These are phyloP conservation scores for Spilarctia lutea DNA, from an alignment of 2,888 invertebrate species.

Conservation along the genomic window DNA sequence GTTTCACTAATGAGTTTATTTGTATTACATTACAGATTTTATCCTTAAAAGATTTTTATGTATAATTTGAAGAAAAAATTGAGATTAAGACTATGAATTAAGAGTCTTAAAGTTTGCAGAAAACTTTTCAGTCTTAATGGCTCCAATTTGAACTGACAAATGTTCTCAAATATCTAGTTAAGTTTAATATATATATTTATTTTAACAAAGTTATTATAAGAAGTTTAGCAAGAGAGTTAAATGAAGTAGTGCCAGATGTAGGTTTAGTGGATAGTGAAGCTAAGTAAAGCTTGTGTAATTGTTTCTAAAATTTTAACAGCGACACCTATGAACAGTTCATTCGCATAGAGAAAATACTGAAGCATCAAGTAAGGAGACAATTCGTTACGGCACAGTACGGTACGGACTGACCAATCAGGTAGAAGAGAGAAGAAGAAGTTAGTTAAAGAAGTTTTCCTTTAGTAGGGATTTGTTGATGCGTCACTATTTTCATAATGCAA, in stretches of 20 bases:
- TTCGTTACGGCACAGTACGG: too few relatives aligned
- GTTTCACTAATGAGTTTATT: not conserved
- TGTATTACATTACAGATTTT: not conserved
- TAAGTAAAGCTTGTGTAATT: too few relatives aligned
- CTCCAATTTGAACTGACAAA: not conserved
- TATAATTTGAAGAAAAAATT: not conserved
- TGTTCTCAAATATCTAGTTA: not conserved
- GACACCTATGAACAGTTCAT: too few relatives aligned
- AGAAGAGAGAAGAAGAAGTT: too few relatives aligned
- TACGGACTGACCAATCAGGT: too few relatives aligned
- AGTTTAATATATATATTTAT: not conserved
- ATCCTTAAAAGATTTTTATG: not conserved
- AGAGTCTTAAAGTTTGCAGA: not conserved
- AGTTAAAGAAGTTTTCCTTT: too few relatives aligned
- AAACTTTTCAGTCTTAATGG: not conserved
- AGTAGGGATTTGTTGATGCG: too few relatives aligned
- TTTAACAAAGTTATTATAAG: not conserved
- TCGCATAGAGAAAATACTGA: too few relatives aligned
- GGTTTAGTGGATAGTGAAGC: not conserved
- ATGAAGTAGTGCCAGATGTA: not conserved
- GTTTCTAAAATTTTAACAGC: too few relatives aligned
- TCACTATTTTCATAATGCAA: too few relatives aligned
- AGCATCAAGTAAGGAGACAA: too few relatives aligned
- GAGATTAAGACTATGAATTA: not conserved
- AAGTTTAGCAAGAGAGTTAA: not conserved